Evolutionary conservation across 30 jellyfish, hydroid and myxozoan genomes (phyloP).

Genomic region (Cassiopea xamachana): DNA sequence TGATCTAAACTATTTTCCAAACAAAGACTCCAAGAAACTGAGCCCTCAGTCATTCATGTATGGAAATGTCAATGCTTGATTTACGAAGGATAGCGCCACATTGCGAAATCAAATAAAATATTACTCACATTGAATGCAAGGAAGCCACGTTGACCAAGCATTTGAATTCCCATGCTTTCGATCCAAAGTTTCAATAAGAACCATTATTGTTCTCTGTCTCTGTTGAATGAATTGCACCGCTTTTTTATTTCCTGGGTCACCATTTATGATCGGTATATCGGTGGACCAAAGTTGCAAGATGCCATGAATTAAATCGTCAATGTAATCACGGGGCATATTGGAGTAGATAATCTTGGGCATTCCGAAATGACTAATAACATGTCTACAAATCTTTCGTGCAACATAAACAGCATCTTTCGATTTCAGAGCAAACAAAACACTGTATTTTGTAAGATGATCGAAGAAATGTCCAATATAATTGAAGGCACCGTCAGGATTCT

Average conservation of each 20-base stretch:
- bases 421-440: constrained; percentile 89
- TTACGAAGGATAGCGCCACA: neutral
- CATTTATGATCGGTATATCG: constrained; percentile 88
- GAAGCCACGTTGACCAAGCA: constrained; percentile 94
- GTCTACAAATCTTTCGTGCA: constrained; percentile 88
- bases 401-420: constrained; percentile 74
- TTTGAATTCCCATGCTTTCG: constrained; percentile 67
- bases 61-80: too few relatives aligned
- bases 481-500: constrained; percentile 88
- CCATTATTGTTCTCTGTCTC: constrained; percentile 86
- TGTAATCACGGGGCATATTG: constrained; percentile 73
- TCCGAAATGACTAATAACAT: constrained; percentile 92
- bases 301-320: constrained; percentile 81
- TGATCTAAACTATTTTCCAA: too few relatives aligned
- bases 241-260: constrained; percentile 84
- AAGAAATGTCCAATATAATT: constrained; percentile 87
- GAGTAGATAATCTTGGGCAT: constrained; percentile 89
- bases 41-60: too few relatives aligned
- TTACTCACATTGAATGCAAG: constrained; percentile 96
- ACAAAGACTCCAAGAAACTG: too few relatives aligned
- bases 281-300: constrained; percentile 90
- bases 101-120: neutral
- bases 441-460: constrained; percentile 93
- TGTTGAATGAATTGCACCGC: constrained; percentile 70
- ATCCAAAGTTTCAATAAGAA: constrained; percentile 85